phyloP scores from a whole-genome alignment of 2,888 invertebrate genomes.

The Hirtodrosophila confusa region DNA sequence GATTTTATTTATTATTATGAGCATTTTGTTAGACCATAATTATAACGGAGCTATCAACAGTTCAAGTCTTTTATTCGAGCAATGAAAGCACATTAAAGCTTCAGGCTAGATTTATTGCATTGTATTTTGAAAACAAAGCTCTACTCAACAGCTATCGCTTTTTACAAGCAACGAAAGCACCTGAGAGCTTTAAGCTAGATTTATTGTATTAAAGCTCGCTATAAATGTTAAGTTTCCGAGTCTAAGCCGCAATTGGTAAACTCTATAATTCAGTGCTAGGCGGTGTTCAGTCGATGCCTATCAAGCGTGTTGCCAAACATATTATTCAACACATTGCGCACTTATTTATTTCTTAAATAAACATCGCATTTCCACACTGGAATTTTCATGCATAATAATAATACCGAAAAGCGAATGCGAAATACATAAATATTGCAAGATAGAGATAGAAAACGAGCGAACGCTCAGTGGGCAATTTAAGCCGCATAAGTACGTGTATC shows the following conservation, averaged over 20 bases:
- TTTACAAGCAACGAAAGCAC: no score
- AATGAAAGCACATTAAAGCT: background rate
- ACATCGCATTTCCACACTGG: constrained; percentile 45
- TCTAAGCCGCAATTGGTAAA: constrained; percentile 11
- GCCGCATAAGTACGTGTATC: constrained; percentile 12
- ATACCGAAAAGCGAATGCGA: constrained; percentile 27
- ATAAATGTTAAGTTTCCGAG: constrained; percentile 18
- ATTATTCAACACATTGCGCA: constrained; percentile 47
- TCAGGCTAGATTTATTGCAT: background rate
- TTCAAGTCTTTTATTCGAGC: background rate
- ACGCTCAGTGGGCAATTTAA: constrained; percentile 18
- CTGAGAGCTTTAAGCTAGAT: no score
- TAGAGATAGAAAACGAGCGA: constrained; percentile 13
- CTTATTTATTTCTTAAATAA: constrained; percentile 42
- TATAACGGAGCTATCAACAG: no score
- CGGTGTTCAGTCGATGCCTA: constrained; percentile 22
- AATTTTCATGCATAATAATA: constrained; percentile 28
- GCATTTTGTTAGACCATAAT: no score
- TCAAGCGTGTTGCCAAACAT: constrained; percentile 48
- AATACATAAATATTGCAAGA: constrained; percentile 26
- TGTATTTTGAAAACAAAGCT: background rate
- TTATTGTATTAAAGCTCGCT: no score
- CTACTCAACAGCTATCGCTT: no score
- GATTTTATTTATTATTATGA: no score
- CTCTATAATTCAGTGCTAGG: constrained; percentile 40